phyloP scores from a whole-genome alignment of 2,888 invertebrate species.

The Dasysyrphus albostriatus region DNA sequence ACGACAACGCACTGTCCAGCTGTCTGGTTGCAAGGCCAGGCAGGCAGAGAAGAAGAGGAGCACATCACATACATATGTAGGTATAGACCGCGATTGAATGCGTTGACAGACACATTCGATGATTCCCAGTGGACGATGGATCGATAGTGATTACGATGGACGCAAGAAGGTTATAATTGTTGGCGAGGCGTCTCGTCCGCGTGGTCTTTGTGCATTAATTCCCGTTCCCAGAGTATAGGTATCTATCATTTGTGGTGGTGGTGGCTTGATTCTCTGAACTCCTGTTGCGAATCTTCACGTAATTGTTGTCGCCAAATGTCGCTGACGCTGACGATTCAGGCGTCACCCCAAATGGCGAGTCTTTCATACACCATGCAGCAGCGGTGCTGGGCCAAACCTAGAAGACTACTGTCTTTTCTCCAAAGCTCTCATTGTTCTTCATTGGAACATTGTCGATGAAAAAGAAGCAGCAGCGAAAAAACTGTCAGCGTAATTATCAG shows the following conservation, averaged over 20 bases:
- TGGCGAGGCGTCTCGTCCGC: conserved; percentile 63
- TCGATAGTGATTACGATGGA: conserved; percentile 42
- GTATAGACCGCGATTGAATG: neutral
- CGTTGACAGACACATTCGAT: conserved; percentile 56
- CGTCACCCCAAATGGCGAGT: conserved; percentile 70
- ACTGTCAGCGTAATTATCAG: conserved; percentile 74
- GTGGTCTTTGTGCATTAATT: conserved; percentile 65
- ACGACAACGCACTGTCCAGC: conserved; percentile 68
- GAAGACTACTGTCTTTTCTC: conserved; percentile 53
- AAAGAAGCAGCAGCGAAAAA: conserved; percentile 16
- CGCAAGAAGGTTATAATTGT: conserved; percentile 75
- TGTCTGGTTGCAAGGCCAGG: conserved; percentile 47
- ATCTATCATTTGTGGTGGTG: conserved; percentile 5
- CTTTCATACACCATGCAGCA: neutral
- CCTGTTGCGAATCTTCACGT: conserved; percentile 77
- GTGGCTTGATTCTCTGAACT: conserved; percentile 60
- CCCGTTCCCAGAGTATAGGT: conserved; percentile 47
- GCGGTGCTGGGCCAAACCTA: conserved; percentile 48
- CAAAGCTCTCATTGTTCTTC: conserved; percentile 41
- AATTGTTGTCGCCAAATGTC: conserved; percentile 79
- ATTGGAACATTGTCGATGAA: conserved; percentile 62
- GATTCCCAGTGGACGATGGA: conserved; percentile 59
- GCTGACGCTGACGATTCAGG: conserved; percentile 66
- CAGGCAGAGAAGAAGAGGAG: neutral
- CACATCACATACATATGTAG: neutral